phyloP scores from a whole-genome alignment of 2,888 invertebrate species.

The Mythimna ferrago region DNA sequence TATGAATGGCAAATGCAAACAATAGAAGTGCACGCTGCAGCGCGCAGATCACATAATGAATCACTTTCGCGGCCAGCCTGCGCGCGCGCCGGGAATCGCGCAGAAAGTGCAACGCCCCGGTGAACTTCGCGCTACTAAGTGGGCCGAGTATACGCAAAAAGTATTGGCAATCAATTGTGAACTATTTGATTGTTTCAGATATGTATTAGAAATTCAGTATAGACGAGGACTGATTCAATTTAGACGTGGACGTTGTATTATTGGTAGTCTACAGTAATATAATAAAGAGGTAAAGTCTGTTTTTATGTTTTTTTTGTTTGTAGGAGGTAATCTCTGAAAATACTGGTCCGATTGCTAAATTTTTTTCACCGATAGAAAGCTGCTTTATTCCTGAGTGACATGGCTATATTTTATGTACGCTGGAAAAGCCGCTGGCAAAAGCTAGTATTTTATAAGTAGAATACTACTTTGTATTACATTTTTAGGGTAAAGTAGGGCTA shows the following conservation, averaged over 20 bases:
- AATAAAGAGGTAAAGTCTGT: too few relatives aligned
- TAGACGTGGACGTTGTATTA: background rate
- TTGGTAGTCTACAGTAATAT: too few relatives aligned
- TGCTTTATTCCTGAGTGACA: too few relatives aligned
- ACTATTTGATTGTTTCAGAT: constrained; percentile 28
- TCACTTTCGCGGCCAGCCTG: constrained; percentile 81
- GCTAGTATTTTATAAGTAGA: too few relatives aligned
- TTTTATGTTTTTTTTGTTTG: too few relatives aligned
- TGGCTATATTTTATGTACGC: too few relatives aligned
- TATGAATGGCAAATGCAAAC: constrained; percentile 68
- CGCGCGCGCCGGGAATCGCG: constrained; percentile 78
- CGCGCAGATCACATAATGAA: constrained; percentile 73
- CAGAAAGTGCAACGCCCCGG: constrained; percentile 87
- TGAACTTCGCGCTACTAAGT: constrained; percentile 87
- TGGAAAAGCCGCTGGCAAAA: too few relatives aligned
- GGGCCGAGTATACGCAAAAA: constrained; percentile 68
- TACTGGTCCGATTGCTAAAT: too few relatives aligned
- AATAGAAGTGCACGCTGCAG: constrained; percentile 64
- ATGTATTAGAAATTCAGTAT: background rate
- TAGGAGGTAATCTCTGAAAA: too few relatives aligned
- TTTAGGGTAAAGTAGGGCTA: background rate
- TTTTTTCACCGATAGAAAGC: too few relatives aligned
- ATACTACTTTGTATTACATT: too few relatives aligned
- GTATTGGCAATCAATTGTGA: constrained; percentile 33
- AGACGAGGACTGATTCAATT: background rate